phyloP scores from a whole-genome alignment of 2,113 vertebrate genomes.

The Helogale parvula region DNA sequence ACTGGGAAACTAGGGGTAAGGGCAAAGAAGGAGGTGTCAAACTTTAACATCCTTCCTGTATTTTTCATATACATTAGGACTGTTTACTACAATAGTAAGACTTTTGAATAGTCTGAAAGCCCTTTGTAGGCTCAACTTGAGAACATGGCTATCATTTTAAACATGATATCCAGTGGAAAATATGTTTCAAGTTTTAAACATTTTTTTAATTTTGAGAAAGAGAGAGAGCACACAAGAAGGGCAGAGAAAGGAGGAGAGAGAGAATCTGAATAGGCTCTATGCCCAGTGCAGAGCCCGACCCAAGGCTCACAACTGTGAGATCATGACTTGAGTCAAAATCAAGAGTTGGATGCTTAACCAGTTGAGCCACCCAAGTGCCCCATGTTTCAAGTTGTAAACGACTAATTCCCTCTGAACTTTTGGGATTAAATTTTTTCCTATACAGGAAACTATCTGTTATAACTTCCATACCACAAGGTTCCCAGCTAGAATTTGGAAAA shows the following conservation, averaged over 20 bases:
- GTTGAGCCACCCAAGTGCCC: too few relatives aligned
- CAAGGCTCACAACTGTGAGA: too few relatives aligned
- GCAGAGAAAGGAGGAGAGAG: too few relatives aligned
- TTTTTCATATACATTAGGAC: not conserved
- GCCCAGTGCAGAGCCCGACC: too few relatives aligned
- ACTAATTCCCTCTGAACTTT: not conserved
- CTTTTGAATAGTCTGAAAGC: not conserved
- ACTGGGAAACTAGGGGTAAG: not conserved
- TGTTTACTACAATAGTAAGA: not conserved
- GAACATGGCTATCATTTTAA: not conserved
- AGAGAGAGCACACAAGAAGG: too few relatives aligned
- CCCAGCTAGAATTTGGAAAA: not conserved
- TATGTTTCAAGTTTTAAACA: constrained; percentile 16
- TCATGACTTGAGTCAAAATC: too few relatives aligned
- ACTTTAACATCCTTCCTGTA: not conserved
- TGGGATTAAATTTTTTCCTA: not conserved
- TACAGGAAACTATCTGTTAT: not conserved
- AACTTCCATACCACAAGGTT: not conserved
- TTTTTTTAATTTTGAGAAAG: too few relatives aligned
- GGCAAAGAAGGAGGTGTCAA: not conserved
- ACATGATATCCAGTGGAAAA: not conserved
- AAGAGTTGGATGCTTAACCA: too few relatives aligned
- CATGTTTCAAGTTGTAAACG: constrained; percentile 24
- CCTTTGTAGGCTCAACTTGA: not conserved
- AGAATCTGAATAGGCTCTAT: too few relatives aligned